phyloP scores from a whole-genome alignment of 37 sponge, comb jelly and placozoan species.

The Oscarella lobularis region DNA sequence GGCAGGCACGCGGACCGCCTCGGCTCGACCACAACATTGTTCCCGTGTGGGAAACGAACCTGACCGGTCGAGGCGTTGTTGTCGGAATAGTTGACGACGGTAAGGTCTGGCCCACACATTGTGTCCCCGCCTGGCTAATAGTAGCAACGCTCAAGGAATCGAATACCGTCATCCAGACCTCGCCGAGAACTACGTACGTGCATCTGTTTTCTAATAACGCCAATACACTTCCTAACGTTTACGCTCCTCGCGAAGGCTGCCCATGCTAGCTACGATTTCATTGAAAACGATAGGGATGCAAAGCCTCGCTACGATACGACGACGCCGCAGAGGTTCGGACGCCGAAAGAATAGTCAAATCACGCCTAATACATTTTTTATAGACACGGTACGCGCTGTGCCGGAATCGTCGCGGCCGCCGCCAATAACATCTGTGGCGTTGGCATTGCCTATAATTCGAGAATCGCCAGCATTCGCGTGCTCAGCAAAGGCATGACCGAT shows the following conservation, averaged over 20 bases:
- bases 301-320: neutral
- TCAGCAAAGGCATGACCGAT: constrained; percentile 90
- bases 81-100: constrained; percentile 95
- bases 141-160: too few species aligned
- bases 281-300: neutral
- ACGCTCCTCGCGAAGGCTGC: neutral
- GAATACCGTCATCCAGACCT: constrained; percentile 85
- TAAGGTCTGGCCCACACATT: too few species aligned
- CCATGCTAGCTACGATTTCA: neutral
- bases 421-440: constrained; percentile 62
- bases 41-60: constrained; percentile 67
- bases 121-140: too few species aligned
- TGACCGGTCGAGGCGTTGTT: constrained; percentile 79
- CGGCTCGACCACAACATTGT: neutral
- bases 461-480: constrained; percentile 94
- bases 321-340: neutral
- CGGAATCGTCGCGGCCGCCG: constrained; percentile 80
- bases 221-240: too few species aligned
- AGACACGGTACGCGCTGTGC: constrained; percentile 97
- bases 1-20: neutral
- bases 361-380: too few species aligned
- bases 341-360: neutral
- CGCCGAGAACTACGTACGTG: constrained; percentile 70
- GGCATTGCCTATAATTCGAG: constrained; percentile 79
- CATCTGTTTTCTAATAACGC: too few species aligned